Evolutionary conservation across 2,888 invertebrate species (phyloP).

Genomic region (Pycnomerus fuliginosus): DNA sequence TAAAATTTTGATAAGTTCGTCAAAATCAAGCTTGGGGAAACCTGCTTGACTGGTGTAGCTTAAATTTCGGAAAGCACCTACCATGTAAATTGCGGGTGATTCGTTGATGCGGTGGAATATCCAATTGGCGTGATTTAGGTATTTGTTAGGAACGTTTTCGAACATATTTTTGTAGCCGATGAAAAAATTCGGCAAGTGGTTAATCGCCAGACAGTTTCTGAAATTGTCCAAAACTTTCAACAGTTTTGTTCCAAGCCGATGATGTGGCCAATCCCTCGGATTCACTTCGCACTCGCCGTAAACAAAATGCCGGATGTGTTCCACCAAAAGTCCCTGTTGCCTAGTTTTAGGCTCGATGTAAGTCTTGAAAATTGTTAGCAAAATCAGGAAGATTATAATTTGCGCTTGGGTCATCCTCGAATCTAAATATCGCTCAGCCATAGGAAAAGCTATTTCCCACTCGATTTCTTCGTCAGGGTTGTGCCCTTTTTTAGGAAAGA

Average conservation of each 20-base stretch:
- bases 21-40: constrained; percentile 35
- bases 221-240: constrained; percentile 64
- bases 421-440: constrained; percentile 74
- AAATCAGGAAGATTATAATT: constrained; percentile 67
- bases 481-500: constrained; percentile 59
- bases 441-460: constrained; percentile 78
- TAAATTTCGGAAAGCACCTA: constrained; percentile 69
- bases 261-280: constrained; percentile 68
- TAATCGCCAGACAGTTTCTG: constrained; percentile 61
- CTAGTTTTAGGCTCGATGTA: constrained; percentile 68
- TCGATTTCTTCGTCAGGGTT: constrained; percentile 62
- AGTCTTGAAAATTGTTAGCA: constrained; percentile 68
- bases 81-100: constrained; percentile 69
- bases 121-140: constrained; percentile 65
- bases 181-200: constrained; percentile 71
- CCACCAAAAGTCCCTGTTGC: constrained; percentile 65
- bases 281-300: constrained; percentile 76
- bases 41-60: constrained; percentile 53
- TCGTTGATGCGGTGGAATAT: constrained; percentile 68
- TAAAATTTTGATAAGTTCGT: constrained; percentile 36
- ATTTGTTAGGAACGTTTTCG: constrained; percentile 65
- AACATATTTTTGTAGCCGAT: constrained; percentile 70
- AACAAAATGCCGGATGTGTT: constrained; percentile 71
- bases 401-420: constrained; percentile 71
- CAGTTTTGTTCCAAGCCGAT: constrained; percentile 68